phyloP scores from a whole-genome alignment of 2,888 invertebrate species.

The Drosophila pegasa region DNA sequence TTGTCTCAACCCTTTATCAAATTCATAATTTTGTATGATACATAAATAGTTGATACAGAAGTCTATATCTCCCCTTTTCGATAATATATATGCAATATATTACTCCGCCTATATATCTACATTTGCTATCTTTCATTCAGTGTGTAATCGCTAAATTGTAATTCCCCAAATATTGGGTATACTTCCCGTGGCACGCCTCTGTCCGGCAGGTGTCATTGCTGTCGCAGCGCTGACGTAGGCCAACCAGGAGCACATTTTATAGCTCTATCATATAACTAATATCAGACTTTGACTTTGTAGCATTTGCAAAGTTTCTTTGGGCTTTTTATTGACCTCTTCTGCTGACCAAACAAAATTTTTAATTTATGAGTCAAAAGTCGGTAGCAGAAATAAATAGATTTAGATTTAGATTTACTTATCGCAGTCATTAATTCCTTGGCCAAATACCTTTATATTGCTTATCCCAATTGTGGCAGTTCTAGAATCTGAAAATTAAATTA shows the following conservation, averaged over 20 bases:
- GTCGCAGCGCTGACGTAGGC: constrained; percentile 45
- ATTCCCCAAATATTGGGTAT: neutral
- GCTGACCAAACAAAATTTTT: constrained; percentile 55
- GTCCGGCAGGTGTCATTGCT: constrained; percentile 24
- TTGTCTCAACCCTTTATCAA: too few relatives aligned
- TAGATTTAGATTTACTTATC: constrained; percentile 68
- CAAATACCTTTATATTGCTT: constrained; percentile 14
- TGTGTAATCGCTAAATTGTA: neutral
- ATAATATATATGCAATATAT: neutral
- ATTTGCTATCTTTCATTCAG: neutral
- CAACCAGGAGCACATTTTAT: constrained; percentile 64
- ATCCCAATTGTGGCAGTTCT: constrained; percentile 23
- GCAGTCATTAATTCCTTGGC: constrained; percentile 56
- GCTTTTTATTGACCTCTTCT: constrained; percentile 60
- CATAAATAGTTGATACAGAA: too few relatives aligned
- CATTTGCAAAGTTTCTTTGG: constrained; percentile 54
- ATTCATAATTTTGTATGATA: too few relatives aligned
- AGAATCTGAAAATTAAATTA: too few relatives aligned
- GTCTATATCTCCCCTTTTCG: too few relatives aligned
- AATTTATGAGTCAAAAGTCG: constrained; percentile 62
- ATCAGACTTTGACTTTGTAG: constrained; percentile 73
- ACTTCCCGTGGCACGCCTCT: constrained; percentile 39
- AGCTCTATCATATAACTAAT: constrained; percentile 66
- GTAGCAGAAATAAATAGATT: constrained; percentile 63
- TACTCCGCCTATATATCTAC: neutral